A percentile compares a stretch with the other conserved stretches of the same genome.
Evolutionary conservation across 2,113 vertebrate genomes (phyloP).

Genomic region (Athene cunicularia): DNA sequence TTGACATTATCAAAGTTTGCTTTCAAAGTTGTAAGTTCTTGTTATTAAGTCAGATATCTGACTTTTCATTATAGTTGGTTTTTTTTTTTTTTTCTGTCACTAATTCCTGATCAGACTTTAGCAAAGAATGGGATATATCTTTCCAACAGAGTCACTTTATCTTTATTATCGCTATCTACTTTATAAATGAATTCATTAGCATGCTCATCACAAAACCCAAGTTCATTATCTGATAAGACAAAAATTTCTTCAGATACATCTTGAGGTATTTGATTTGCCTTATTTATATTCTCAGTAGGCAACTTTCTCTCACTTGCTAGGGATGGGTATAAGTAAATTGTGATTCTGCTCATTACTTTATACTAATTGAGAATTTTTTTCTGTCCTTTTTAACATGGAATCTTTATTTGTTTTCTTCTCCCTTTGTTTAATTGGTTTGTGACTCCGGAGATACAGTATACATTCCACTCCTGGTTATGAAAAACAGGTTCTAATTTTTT

Average conservation of each 20-base stretch:
- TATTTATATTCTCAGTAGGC: slow-evolving; percentile 49
- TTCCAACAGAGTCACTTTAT: slow-evolving; percentile 1
- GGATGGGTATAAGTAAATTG: slow-evolving; percentile 14
- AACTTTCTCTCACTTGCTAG: not conserved
- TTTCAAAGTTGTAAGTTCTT: not conserved
- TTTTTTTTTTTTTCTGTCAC: not conserved
- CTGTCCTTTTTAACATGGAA: not conserved
- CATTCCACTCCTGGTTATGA: not conserved
- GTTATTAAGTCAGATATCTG: not conserved
- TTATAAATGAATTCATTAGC: slow-evolving; percentile 39
- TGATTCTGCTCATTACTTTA: slow-evolving; percentile 10
- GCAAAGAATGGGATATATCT: not conserved
- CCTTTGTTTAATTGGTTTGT: slow-evolving; percentile 11
- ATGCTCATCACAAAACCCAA: slow-evolving; percentile 33
- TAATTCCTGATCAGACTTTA: slow-evolving; percentile 22
- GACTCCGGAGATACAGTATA: not conserved
- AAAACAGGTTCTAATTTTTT: not conserved
- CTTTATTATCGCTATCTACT: not conserved
- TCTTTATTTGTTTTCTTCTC: slow-evolving; percentile 15
- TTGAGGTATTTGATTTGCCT: slow-evolving; percentile 47
- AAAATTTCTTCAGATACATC: slow-evolving; percentile 43
- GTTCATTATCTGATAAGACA: slow-evolving; percentile 56
- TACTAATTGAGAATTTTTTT: not conserved
- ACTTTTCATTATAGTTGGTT: not conserved
- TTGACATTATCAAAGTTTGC: not conserved